These are phyloP conservation scores for Bombus huntii DNA, from an alignment of 1,140 invertebrate genomes.

Conservation along the genomic window DNA sequence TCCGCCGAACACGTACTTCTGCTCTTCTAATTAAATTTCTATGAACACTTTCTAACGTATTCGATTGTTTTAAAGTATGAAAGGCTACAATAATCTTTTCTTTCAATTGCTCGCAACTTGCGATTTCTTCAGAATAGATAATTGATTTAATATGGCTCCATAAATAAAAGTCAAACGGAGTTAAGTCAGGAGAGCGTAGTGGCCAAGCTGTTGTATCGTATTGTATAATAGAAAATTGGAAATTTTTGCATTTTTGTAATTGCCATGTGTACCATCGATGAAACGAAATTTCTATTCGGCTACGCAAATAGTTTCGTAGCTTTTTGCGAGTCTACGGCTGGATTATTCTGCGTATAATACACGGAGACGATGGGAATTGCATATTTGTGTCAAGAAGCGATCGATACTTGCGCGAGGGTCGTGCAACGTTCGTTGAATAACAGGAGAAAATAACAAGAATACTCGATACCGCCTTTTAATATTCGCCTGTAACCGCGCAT, in stretches of 20 bases:
- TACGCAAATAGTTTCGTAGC: neutral
- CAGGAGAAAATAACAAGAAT: neutral
- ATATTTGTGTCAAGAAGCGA: conserved; percentile 29
- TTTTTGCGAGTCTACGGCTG: neutral
- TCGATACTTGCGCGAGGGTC: neutral
- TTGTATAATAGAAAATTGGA: too few relatives aligned
- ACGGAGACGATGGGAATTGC: neutral
- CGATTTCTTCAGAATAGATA: too few relatives aligned
- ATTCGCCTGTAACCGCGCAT: neutral
- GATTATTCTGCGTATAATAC: neutral
- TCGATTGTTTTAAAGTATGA: too few relatives aligned
- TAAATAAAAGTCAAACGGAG: too few relatives aligned
- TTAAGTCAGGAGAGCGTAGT: too few relatives aligned
- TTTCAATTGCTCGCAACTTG: too few relatives aligned
- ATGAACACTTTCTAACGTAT: too few relatives aligned
- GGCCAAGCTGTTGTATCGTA: too few relatives aligned
- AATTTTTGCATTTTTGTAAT: neutral
- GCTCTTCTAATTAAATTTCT: too few relatives aligned
- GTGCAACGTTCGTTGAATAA: neutral
- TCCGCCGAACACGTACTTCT: too few relatives aligned
- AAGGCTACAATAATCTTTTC: too few relatives aligned
- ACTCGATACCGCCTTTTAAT: neutral
- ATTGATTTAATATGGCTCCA: too few relatives aligned
- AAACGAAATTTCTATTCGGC: neutral
- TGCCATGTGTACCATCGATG: neutral